phyloP scores from a whole-genome alignment of 30 jellyfish, hydroid and myxozoan species.

The Turritopsis dohrnii region DNA sequence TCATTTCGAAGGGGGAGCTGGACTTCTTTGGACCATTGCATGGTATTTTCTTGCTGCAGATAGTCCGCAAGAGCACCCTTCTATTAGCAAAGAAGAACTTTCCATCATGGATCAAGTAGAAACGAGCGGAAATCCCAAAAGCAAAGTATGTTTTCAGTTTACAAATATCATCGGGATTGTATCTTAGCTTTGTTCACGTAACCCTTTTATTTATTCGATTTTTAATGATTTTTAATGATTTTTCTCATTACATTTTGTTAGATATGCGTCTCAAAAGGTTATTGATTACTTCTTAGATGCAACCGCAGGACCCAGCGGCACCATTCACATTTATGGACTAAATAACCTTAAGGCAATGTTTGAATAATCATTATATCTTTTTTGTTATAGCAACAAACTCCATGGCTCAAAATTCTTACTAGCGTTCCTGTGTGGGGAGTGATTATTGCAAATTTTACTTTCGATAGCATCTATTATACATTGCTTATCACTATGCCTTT shows the following conservation, averaged over 20 bases:
- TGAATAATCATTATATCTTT: neutral
- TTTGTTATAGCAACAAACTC: slow-evolving; percentile 54
- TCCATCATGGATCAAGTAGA: slow-evolving; percentile 36
- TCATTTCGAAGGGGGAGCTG: slow-evolving; percentile 54
- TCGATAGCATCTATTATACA: slow-evolving; percentile 89
- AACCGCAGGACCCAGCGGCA: too few species aligned
- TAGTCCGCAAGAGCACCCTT: slow-evolving; percentile 76
- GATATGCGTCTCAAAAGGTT: too few species aligned
- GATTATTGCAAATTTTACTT: slow-evolving; percentile 74
- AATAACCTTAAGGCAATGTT: neutral
- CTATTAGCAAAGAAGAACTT: slow-evolving; percentile 74
- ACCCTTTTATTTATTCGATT: too few species aligned
- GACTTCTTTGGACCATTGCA: slow-evolving; percentile 68
- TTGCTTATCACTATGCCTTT: slow-evolving; percentile 91
- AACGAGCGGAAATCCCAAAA: neutral
- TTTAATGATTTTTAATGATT: too few species aligned
- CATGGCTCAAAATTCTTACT: slow-evolving; percentile 76
- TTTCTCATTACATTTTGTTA: too few species aligned
- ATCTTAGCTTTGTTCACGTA: too few species aligned
- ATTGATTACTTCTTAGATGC: too few species aligned
- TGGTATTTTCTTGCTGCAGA: slow-evolving; percentile 78
- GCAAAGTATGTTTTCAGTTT: neutral
- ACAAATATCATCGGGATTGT: too few species aligned
- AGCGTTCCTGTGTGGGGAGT: slow-evolving; percentile 88
- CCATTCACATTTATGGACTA: too few species aligned